These are phyloP conservation scores for Hetaerina titia DNA, from an alignment of 2,888 invertebrate species.

Conservation along the genomic window DNA sequence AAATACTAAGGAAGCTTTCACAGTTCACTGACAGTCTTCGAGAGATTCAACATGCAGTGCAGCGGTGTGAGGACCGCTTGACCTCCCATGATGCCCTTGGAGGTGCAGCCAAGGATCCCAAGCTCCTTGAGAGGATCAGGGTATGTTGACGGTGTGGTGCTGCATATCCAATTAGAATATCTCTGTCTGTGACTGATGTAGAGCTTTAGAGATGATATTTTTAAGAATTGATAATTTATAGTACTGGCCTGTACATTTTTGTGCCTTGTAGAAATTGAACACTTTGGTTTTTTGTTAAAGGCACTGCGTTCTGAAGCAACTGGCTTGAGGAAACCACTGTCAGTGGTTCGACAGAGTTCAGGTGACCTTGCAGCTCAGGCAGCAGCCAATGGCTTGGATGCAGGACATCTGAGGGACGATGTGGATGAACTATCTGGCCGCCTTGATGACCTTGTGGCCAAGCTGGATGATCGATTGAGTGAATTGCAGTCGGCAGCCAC, in stretches of 20 bases:
- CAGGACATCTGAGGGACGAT: conserved; percentile 87
- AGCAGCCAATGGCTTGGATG: conserved; percentile 86
- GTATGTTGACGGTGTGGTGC: conserved; percentile 73
- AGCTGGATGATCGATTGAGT: conserved; percentile 88
- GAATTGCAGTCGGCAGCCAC: conserved; percentile 91
- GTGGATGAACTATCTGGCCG: conserved; percentile 88
- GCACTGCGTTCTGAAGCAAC: conserved; percentile 89
- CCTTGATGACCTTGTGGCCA: conserved; percentile 86
- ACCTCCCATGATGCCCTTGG: conserved; percentile 86
- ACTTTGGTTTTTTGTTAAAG: conserved; percentile 72
- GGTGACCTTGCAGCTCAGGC: conserved; percentile 89
- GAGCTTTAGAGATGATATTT: background rate
- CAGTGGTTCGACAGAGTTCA: conserved; percentile 83
- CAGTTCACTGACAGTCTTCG: conserved; percentile 92
- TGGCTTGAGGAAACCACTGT: conserved; percentile 87
- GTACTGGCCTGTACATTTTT: background rate
- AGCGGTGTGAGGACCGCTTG: conserved; percentile 92
- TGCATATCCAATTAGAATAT: background rate
- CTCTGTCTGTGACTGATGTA: background rate
- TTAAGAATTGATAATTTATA: background rate
- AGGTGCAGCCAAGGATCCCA: conserved; percentile 88
- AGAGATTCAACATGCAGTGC: conserved; percentile 90
- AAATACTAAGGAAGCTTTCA: conserved; percentile 88
- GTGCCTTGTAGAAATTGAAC: conserved; percentile 15
- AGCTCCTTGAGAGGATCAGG: conserved; percentile 91